Evolutionary conservation across 2,888 invertebrate species (phyloP).

Genomic region (Uropetala carovei): DNA sequence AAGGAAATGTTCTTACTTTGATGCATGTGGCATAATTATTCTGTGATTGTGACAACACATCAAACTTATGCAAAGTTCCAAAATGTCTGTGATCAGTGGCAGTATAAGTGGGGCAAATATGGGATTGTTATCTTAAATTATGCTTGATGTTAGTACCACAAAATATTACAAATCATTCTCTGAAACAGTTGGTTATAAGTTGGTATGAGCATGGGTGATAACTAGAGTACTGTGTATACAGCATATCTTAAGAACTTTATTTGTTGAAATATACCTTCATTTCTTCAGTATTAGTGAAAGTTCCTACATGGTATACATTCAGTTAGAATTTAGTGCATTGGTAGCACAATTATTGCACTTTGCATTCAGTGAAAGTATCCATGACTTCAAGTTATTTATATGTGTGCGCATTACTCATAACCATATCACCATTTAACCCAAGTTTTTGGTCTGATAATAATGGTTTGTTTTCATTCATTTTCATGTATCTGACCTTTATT

Average conservation of each 20-base stretch:
- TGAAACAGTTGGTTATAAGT: conserved; percentile 49
- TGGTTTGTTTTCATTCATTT: conserved; percentile 44
- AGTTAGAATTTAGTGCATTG: conserved; percentile 62
- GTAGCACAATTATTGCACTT: conserved; percentile 62
- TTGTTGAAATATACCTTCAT: conserved; percentile 63
- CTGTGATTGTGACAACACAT: conserved; percentile 64
- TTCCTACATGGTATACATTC: conserved; percentile 63
- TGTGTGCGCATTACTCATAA: conserved; percentile 48
- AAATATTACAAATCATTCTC: conserved; percentile 47
- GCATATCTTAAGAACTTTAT: conserved; percentile 60
- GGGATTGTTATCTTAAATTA: conserved; percentile 45
- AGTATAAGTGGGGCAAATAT: conserved; percentile 49
- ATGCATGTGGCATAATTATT: conserved; percentile 58
- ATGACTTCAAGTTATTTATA: conserved; percentile 64
- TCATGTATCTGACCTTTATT: conserved; percentile 37
- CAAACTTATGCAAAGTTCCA: conserved; percentile 55
- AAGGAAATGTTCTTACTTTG: conserved; percentile 48
- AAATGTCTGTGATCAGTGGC: conserved; percentile 64
- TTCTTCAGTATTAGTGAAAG: conserved; percentile 62
- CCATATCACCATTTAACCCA: conserved; percentile 56
- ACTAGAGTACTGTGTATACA: conserved; percentile 52
- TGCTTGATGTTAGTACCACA: conserved; percentile 10
- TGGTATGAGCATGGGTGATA: conserved; percentile 40
- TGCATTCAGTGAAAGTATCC: conserved; percentile 61
- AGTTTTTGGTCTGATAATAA: conserved; percentile 52